phyloP scores from a whole-genome alignment of 1,140 invertebrate genomes.

The Hyposmocoma kahamanoa region DNA sequence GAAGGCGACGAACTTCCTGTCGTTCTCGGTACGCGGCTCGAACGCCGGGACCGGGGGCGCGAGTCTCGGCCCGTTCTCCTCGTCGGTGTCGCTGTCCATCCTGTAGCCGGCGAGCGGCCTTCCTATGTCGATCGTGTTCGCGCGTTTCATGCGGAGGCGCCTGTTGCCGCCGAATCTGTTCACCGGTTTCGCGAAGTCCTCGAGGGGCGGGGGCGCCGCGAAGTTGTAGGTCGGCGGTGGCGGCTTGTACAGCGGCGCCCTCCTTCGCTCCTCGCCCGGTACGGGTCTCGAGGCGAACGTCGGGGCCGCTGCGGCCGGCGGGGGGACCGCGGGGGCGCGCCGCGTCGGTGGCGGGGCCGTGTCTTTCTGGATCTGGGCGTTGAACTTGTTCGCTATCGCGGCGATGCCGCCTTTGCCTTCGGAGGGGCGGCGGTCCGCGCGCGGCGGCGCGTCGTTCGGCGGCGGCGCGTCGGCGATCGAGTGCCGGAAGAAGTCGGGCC shows the following conservation, averaged over 20 bases:
- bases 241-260: slow-evolving; percentile 42
- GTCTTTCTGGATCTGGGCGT: slow-evolving; percentile 32
- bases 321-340: slow-evolving; percentile 27
- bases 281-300: slow-evolving; percentile 8
- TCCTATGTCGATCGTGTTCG: slow-evolving; percentile 91
- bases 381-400: slow-evolving; percentile 57
- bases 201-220: slow-evolving; percentile 50
- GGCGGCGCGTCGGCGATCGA: slow-evolving; percentile 39
- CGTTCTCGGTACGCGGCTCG: slow-evolving; percentile 87
- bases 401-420: slow-evolving; percentile 54
- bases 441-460: slow-evolving; percentile 8
- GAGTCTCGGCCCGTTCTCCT: slow-evolving; percentile 36
- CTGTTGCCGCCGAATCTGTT: slow-evolving; percentile 79
- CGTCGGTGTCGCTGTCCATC: slow-evolving; percentile 68
- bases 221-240: slow-evolving; percentile 61
- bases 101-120: slow-evolving; percentile 77
- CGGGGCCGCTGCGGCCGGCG: slow-evolving; percentile 8
- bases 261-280: slow-evolving; percentile 33
- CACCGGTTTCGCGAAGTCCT: slow-evolving; percentile 48
- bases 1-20: slow-evolving; percentile 88
- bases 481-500: slow-evolving; percentile 54
- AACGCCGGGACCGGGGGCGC: slow-evolving; percentile 77
- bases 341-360: slow-evolving; percentile 36
- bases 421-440: slow-evolving; percentile 29
- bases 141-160: slow-evolving; percentile 87